Conservation (phyloP, 1,140 invertebrate species). For the Brachionus calyciflorus region DNA sequence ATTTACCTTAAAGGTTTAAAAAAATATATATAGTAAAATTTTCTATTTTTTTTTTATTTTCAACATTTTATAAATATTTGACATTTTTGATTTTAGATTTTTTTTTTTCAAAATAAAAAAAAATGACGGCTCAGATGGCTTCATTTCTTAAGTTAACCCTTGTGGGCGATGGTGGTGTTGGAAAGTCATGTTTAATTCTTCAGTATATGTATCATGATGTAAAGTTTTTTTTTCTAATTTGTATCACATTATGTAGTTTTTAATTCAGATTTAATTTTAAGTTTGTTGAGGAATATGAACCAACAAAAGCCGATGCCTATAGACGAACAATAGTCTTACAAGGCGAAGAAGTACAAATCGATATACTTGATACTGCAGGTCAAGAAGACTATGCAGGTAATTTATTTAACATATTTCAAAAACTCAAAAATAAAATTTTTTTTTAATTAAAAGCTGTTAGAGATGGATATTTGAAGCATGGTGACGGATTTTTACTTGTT, state of each 20-base stretch:
- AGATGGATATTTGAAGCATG: constrained; percentile 98
- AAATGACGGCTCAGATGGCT: constrained; percentile 74
- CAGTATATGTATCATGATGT: constrained; percentile 99
- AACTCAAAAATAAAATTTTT: not conserved
- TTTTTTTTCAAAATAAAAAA: constrained; percentile 39
- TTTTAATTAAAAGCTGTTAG: constrained; percentile 60
- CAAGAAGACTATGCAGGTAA: constrained; percentile 93
- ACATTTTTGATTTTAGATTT: not conserved
- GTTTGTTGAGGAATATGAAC: constrained; percentile 99
- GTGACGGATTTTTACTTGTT: constrained; percentile 99
- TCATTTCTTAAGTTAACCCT: constrained; percentile 95
- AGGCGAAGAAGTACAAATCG: constrained; percentile 89
- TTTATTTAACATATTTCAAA: not conserved
- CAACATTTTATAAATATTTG: not conserved
- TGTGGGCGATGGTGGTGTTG: constrained; percentile 98
- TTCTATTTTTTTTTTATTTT: too few relatives aligned
- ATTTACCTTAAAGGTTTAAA: too few relatives aligned
- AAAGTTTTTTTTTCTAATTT: constrained; percentile 51
- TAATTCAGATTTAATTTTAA: constrained; percentile 52
- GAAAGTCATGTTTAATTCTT: constrained; percentile 95
- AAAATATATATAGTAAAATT: too few relatives aligned
- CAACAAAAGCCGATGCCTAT: constrained; percentile 99
- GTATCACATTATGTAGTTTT: not conserved
- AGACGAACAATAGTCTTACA: constrained; percentile 89
- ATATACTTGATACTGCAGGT: constrained; percentile 97